Base-by-base conservation (phyloP, 2,113 vertebrate genomes). In the Hepsetus odoe region DNA sequence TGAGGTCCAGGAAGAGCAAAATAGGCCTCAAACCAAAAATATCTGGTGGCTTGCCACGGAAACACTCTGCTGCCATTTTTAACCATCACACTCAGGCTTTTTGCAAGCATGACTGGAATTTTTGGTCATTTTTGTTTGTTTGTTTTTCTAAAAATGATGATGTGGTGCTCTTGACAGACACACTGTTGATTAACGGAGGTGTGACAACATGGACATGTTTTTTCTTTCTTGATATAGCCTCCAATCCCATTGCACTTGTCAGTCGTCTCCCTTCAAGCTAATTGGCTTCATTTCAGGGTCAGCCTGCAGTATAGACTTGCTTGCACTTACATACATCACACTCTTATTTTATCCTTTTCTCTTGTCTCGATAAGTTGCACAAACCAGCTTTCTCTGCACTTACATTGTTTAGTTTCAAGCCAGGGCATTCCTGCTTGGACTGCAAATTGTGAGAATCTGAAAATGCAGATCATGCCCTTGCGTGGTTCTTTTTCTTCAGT, bases 261-360 rank as follows among this genome's bases (percentile, higher is more conserved):
- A 64, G 59, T 53, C 59, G 75, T 88, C 85, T 82, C 86, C 79
- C 65, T 44, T 73, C 79, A 66, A 85, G 87, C 86, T 87, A 83
- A 85, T 59, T 59, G 83, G 77, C 83, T 88, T 82, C 12, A 77
- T 82, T 83, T 86, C 81, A 79, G 80, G 82, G 71, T 87, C 64
- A 51, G 53, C 44, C 58, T 72, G 74, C 85, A 38, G 64, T 87
- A 81, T 85, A 85, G 40, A 72, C 66, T 33, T 42, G 83, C 87
- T 85, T 80, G 88, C 90, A 93, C 89, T 91, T 92, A 80, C 80
- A 76, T 83, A 85, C 81, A 82, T 76, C 79, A 75, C 85, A 87
- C 87, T 80, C 82, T 73, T 84, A 80, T 78, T 77, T 49, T 71
- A 30, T 82, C 26, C 81, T 76, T 86, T 61, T 32, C 46, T 55